These are phyloP conservation scores for Nesoenas mayeri DNA, from an alignment of 2,113 vertebrate genomes.

Conservation along the genomic window DNA sequence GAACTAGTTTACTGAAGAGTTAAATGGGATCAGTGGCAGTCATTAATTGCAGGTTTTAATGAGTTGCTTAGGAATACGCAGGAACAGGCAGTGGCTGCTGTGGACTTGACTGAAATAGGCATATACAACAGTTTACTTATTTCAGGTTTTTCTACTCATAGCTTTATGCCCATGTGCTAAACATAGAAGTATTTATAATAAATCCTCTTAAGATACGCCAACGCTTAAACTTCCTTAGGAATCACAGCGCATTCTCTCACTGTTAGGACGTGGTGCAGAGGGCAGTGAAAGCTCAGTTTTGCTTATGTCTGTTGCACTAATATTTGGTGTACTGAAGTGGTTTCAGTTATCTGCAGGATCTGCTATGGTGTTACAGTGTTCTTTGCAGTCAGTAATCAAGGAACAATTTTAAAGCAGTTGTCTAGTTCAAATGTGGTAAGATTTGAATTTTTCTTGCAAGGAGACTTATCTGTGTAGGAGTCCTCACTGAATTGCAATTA, in stretches of 20 bases:
- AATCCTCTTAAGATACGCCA: not conserved
- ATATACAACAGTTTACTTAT: not conserved
- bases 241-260: not conserved
- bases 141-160: not conserved
- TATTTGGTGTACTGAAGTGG: not conserved
- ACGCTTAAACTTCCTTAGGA: not conserved
- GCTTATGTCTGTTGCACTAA: not conserved
- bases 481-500: not conserved
- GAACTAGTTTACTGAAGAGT: not conserved
- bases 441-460: not conserved
- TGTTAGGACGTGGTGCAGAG: not conserved
- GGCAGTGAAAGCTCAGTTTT: not conserved
- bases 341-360: not conserved
- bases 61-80: not conserved
- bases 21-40: not conserved
- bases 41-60: not conserved
- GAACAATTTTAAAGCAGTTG: not conserved
- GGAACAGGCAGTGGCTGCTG: not conserved
- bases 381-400: not conserved
- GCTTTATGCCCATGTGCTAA: not conserved
- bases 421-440: not conserved
- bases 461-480: not conserved
- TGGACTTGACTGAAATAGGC: not conserved
- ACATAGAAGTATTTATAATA: not conserved
- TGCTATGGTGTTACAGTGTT: not conserved